Conservation (phyloP, 2,113 vertebrate species). For the Callochromis pleurospilus region DNA sequence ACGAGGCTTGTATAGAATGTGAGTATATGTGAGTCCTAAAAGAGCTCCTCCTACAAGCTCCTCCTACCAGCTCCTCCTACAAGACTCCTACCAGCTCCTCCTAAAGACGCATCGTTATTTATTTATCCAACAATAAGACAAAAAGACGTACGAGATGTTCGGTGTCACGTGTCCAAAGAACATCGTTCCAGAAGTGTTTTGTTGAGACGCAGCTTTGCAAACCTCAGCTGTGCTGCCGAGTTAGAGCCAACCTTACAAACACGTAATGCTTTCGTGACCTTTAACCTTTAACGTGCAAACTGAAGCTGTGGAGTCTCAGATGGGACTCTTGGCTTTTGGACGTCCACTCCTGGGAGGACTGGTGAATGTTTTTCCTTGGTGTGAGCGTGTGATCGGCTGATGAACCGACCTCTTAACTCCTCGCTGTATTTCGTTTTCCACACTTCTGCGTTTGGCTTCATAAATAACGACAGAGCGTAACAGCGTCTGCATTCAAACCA, state of each 20-base stretch:
- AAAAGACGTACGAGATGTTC: not conserved
- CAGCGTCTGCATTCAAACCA: too few species aligned
- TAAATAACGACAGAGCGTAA: too few species aligned
- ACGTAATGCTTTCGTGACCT: not conserved
- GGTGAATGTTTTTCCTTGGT: too few species aligned
- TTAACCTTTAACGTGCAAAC: not conserved
- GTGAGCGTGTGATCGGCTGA: too few species aligned
- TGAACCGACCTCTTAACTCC: too few species aligned
- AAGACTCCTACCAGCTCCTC: not conserved
- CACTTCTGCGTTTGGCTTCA: too few species aligned
- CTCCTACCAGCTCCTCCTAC: too few species aligned
- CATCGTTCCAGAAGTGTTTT: fast-evolving
- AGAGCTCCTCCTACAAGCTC: not conserved
- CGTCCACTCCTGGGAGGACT: too few species aligned
- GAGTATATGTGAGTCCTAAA: not conserved
- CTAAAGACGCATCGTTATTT: not conserved
- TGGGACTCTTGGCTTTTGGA: too few species aligned
- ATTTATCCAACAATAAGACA: not conserved
- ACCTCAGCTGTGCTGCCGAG: not conserved
- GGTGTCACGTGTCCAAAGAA: fast-evolving
- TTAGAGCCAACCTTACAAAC: not conserved
- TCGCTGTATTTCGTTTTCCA: too few species aligned
- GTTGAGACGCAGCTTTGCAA: not conserved
- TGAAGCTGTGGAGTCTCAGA: too few species aligned
- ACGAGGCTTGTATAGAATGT: fast-evolving